Percentiles rank a stretch among this genome's conserved stretches.
Evolutionary conservation across 2,888 invertebrate genomes (phyloP).

Genomic region (Cataglyphis rosenhaueri): DNA sequence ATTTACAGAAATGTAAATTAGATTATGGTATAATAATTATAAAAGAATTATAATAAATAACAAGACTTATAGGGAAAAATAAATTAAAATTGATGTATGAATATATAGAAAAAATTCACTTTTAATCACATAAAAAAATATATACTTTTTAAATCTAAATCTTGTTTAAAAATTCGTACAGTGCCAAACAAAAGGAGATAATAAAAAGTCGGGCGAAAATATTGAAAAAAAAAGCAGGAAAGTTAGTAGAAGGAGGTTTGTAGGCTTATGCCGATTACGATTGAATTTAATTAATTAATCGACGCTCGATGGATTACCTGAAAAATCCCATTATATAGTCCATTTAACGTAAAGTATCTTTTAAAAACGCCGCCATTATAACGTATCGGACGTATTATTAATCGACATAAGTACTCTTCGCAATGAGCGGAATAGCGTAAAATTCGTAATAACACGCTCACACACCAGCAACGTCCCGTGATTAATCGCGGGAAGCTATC

Average conservation of each 20-base stretch:
- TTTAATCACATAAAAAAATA: background rate
- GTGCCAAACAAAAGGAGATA: background rate
- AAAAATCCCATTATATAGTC: slow-evolving; percentile 41
- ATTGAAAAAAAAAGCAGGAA: slow-evolving; percentile 18
- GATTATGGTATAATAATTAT: background rate
- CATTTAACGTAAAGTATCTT: slow-evolving; percentile 38
- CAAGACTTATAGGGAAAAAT: background rate
- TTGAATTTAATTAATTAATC: slow-evolving; percentile 45
- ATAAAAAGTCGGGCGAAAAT: slow-evolving; percentile 19
- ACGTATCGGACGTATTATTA: slow-evolving; percentile 47
- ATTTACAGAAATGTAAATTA: background rate
- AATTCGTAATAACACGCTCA: slow-evolving; percentile 43
- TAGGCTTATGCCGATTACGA: slow-evolving; percentile 45
- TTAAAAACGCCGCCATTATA: slow-evolving; percentile 13
- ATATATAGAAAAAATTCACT: background rate
- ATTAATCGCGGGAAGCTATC: slow-evolving; percentile 47
- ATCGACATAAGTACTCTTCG: slow-evolving; percentile 26
- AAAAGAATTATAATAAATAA: background rate
- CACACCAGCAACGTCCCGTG: slow-evolving; percentile 20
- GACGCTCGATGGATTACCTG: slow-evolving; percentile 36
- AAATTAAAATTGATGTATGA: background rate
- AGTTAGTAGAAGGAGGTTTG: slow-evolving; percentile 46
- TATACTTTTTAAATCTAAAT: background rate
- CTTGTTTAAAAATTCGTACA: background rate
- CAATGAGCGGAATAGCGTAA: slow-evolving; percentile 43